Evolutionary conservation across 35 echinoderm and acorn worm species (phyloP), one percentile per base, ranked within the genome.

Genomic region (Ophioderma brevispina): DNA sequence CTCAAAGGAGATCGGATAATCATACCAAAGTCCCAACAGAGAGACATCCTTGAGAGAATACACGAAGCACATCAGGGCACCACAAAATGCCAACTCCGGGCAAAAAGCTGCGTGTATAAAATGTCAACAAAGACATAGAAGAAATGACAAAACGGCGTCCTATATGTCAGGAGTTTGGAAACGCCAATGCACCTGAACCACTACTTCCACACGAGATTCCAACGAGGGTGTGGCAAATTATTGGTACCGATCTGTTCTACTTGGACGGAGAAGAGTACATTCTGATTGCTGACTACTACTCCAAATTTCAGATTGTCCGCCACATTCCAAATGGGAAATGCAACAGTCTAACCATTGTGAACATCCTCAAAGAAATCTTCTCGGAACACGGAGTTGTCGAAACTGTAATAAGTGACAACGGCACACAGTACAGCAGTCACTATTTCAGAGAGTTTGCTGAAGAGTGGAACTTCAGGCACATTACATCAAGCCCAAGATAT

Each of bases 21-120:
- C 75, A 85, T 85, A 17, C 90, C 90, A 1, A 36, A 78, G 37
- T 15, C 1, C 6, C 6, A 56, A 13, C 70, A 70, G 19, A 15
- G 13, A 38, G 76, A 87, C 2, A 56, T 84, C 2, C 32, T 93
- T 31, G 25, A 36, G 19, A 93, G 89, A 38, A 36, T 93, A 18
- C 86, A 93, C 35, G 92, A 93, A 32, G 79, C 36, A 11, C 92
- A 93, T 42, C 92, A 93, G 46, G 91, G 91, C 11, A 52, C 85
- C 19, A 38, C 38, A 30, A 94, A 94, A 38, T 90, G 81, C 33
- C 46, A 92, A 43, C 56, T 92, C n/a, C 43, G 90, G 4, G 84
- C 90, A 14, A 92, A 87, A 36, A 78, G 76, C 36, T 85, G 82
- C 56, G 49, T 85, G 3, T 89, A 28, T 35, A 33, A 33, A 42